Percentiles rank a stretch among this genome's conserved stretches.
phyloP scores from a whole-genome alignment of 2,797 vertebrate genomes.

The Cirrhinus mrigala region DNA sequence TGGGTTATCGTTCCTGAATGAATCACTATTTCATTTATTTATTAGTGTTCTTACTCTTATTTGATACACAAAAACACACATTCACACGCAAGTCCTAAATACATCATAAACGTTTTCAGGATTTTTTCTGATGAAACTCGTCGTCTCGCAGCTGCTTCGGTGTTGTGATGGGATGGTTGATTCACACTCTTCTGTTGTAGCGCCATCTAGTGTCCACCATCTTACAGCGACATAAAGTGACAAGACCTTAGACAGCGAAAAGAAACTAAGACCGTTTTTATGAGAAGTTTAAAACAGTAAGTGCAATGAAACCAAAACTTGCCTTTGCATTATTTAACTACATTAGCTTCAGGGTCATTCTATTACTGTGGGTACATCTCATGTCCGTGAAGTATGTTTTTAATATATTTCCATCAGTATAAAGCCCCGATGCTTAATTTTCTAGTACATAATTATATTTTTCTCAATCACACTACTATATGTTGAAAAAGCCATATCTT shows the following conservation, averaged over 20 bases:
- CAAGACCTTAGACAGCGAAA: not conserved
- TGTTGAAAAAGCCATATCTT: too few species aligned
- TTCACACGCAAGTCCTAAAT: not conserved
- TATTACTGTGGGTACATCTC: too few species aligned
- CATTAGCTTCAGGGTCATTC: not conserved
- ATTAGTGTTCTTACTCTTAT: not conserved
- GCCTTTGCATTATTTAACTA: not conserved
- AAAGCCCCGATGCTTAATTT: too few species aligned
- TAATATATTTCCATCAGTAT: too few species aligned
- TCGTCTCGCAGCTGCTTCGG: not conserved
- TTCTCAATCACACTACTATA: too few species aligned
- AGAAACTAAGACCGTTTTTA: not conserved
- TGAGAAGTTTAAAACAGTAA: not conserved
- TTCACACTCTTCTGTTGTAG: conserved; percentile 30
- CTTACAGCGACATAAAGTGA: not conserved
- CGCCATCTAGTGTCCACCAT: conserved; percentile 42
- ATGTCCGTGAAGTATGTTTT: too few species aligned
- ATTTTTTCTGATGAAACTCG: not conserved
- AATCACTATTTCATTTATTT: not conserved
- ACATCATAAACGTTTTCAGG: not conserved
- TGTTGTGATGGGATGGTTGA: not conserved
- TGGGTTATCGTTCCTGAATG: not conserved
- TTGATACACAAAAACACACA: not conserved
- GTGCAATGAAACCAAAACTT: conserved; percentile 9
- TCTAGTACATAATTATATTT: too few species aligned